These are phyloP conservation scores for Rhineura floridana DNA, from an alignment of 2,113 vertebrate species.

Conservation along the genomic window DNA sequence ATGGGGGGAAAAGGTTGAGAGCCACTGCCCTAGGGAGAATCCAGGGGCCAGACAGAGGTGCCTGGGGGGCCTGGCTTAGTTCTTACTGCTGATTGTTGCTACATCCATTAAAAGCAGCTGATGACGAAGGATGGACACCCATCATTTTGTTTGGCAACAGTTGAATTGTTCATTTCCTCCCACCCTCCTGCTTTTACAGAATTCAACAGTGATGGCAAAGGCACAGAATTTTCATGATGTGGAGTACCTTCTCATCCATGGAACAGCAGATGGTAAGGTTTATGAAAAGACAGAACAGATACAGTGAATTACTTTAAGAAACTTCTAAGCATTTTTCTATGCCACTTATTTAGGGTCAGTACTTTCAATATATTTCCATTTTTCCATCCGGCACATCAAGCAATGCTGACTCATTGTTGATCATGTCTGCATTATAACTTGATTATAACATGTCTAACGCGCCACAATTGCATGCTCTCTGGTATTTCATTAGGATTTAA, in stretches of 20 bases:
- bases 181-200: conserved; percentile 79
- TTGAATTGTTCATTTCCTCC: conserved; percentile 75
- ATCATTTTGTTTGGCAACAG: conserved; percentile 59
- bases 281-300: conserved; percentile 80
- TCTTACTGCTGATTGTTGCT: not conserved
- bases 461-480: conserved; percentile 70
- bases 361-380: conserved; percentile 70
- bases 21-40: too few species aligned
- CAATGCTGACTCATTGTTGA: conserved; percentile 72
- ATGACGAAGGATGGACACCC: not conserved
- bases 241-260: conserved; percentile 94
- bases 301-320: conserved; percentile 79
- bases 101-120: not conserved
- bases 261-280: conserved; percentile 96
- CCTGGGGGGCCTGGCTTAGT: too few species aligned
- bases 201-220: conserved; percentile 93
- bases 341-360: conserved; percentile 74
- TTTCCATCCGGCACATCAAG: conserved; percentile 66
- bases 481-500: conserved; percentile 69
- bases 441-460: conserved; percentile 75
- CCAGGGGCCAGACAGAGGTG: too few species aligned
- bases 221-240: conserved; percentile 92
- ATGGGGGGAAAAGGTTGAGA: too few species aligned
- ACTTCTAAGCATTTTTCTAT: conserved; percentile 79
- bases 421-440: conserved; percentile 76